Evolutionary conservation across 2,797 vertebrate genomes (phyloP).

Genomic region (Sebastes matsubarae): DNA sequence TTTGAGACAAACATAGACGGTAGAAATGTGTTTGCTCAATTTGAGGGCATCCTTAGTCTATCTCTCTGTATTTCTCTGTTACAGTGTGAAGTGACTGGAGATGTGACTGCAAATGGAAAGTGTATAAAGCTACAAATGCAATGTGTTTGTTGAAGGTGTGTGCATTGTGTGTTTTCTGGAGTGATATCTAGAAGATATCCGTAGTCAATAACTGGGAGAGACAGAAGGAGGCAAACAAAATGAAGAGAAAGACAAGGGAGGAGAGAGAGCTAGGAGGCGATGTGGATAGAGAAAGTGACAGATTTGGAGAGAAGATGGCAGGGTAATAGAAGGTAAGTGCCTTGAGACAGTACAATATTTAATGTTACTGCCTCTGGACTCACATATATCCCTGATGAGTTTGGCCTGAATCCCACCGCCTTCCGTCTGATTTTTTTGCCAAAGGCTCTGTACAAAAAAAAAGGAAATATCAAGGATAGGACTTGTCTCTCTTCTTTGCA

Average conservation of each 20-base stretch:
- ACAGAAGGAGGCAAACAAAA: not conserved
- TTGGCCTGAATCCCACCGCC: conserved; percentile 49
- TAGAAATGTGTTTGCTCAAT: not conserved
- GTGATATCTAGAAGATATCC: not conserved
- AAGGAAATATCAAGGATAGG: conserved; percentile 24
- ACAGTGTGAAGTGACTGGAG: not conserved
- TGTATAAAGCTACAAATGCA: not conserved
- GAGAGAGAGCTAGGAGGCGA: not conserved
- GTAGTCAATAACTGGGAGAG: not conserved
- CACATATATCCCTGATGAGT: conserved; percentile 57
- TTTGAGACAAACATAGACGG: not conserved
- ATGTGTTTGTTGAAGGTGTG: not conserved
- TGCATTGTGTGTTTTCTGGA: not conserved
- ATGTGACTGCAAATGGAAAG: not conserved
- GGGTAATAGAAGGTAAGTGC: conserved; percentile 38
- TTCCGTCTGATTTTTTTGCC: conserved; percentile 30
- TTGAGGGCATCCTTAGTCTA: not conserved
- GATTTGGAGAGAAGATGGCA: conserved; percentile 28
- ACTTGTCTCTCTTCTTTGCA: conserved; percentile 24
- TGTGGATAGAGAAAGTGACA: conserved; percentile 19
- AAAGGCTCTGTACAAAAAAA: not conserved
- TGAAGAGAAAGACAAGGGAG: not conserved
- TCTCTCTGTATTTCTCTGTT: not conserved
- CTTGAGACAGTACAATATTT: conserved; percentile 53
- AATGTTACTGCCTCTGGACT: conserved; percentile 46